phyloP scores from a whole-genome alignment of 2,113 vertebrate genomes.

The Brachirus orientalis region DNA sequence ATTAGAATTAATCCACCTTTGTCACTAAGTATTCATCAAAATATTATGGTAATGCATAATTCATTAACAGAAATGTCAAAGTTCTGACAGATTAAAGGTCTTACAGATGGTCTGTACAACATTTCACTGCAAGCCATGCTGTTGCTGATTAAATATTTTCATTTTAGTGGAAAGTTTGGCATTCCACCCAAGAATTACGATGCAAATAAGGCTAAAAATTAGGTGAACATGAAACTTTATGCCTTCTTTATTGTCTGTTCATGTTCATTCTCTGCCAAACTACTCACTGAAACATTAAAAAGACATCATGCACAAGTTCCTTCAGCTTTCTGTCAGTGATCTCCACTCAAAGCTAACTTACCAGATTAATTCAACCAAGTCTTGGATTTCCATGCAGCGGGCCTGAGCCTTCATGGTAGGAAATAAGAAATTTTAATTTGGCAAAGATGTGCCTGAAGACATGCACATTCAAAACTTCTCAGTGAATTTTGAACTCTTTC shows the following conservation, averaged over 20 bases:
- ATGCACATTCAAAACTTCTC: background rate
- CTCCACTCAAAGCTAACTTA: background rate
- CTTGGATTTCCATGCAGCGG: slow-evolving; percentile 3
- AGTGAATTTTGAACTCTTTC: background rate
- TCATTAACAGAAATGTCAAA: background rate
- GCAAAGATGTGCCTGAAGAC: slow-evolving; percentile 7
- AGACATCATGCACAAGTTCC: background rate
- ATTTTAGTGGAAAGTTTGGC: background rate
- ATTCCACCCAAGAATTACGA: too few species aligned
- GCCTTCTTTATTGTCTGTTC: background rate
- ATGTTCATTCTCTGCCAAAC: background rate
- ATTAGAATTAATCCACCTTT: background rate
- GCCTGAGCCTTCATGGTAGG: background rate
- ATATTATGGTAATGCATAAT: background rate
- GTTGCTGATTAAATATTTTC: background rate
- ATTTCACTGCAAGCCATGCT: background rate
- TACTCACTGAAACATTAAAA: slow-evolving; percentile 5
- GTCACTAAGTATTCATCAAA: background rate
- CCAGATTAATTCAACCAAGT: slow-evolving; percentile 9
- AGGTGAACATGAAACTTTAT: background rate
- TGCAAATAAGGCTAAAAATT: background rate
- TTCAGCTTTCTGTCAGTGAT: background rate
- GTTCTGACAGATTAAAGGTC: background rate
- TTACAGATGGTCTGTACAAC: background rate
- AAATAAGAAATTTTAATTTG: slow-evolving; percentile 3